Base-by-base conservation (phyloP, 2,113 vertebrate genomes). In the Leptocoma aspasia region DNA sequence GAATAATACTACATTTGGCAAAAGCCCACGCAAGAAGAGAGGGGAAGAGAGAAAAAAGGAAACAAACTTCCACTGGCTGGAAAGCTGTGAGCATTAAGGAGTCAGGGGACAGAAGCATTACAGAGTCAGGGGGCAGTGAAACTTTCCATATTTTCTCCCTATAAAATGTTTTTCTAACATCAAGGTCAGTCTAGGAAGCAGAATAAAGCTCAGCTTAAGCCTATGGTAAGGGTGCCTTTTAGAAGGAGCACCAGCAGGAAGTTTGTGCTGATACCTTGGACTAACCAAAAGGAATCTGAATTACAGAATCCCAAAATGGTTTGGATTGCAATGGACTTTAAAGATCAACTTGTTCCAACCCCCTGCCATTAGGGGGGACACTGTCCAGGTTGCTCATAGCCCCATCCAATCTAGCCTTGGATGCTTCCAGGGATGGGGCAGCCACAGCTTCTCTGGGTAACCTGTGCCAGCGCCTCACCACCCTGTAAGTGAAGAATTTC, bases 1-100 rank as follows among this genome's bases (percentile, higher is more conserved):
- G 82, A 81, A 86, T 90, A 90, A 93, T 54, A 50, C 56, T 2
- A 24, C 37, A 18, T 30, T 92, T 94, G 96, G 92, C 86, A 92
- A 82, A 89, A 84, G 45, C 71, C 71, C 63, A n/a, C 0, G 22
- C 49, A 70, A 54, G 66, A 90, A 69, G 86, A 86, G 76, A 88
- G 63, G 39, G 61, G 41, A 61, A 59, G 44, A 84, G 75, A 93
- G 24, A 41, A 57, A 76, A 89, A 69, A 84, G 77, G 73, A 94
- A 91, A 79, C 50, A 77, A 87, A 72, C 45, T 63, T 90, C 90
- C 82, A 85, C 75, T 23, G 70, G 26, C 59, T 12, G 22, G 89
- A 96, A 96, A 94, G 71, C 87, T 63, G 22, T 1, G 54, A 92
- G 73, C 59, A 28, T 79, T 72, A 50, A 1, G 1, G 60, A 94